Evolutionary conservation across 2,888 invertebrate genomes (phyloP).

Genomic region (Xestia rhomboidea): DNA sequence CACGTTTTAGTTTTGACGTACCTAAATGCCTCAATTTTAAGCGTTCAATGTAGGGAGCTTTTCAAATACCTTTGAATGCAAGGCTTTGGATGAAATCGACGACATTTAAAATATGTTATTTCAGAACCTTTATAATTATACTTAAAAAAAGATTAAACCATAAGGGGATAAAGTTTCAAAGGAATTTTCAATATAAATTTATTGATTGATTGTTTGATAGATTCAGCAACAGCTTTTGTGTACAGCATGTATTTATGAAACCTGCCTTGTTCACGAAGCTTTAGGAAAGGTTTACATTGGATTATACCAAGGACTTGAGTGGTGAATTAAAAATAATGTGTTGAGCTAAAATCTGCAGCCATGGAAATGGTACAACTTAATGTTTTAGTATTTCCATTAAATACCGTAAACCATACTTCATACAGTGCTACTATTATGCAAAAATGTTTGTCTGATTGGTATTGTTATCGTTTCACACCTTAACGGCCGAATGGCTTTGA

Average conservation of each 20-base stretch:
- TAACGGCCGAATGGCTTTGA: background rate
- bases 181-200: too few species aligned
- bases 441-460: background rate
- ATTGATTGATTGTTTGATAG: too few species aligned
- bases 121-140: too few species aligned
- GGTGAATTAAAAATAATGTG: background rate
- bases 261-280: too few species aligned
- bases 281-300: too few species aligned
- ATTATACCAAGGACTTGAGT: too few species aligned
- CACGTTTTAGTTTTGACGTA: constrained; percentile 1
- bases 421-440: background rate
- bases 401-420: background rate
- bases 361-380: background rate
- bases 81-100: constrained; percentile 11
- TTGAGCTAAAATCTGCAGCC: background rate
- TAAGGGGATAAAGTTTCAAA: too few species aligned
- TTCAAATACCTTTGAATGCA: constrained; percentile 10
- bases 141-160: too few species aligned
- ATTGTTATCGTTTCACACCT: background rate
- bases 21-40: background rate
- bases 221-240: too few species aligned
- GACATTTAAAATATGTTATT: constrained; percentile 24
- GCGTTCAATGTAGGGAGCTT: constrained; percentile 5
- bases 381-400: background rate
- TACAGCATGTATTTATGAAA: too few species aligned